Evolutionary conservation across 1,140 invertebrate species (phyloP).

Genomic region (Zaprionus capensis): DNA sequence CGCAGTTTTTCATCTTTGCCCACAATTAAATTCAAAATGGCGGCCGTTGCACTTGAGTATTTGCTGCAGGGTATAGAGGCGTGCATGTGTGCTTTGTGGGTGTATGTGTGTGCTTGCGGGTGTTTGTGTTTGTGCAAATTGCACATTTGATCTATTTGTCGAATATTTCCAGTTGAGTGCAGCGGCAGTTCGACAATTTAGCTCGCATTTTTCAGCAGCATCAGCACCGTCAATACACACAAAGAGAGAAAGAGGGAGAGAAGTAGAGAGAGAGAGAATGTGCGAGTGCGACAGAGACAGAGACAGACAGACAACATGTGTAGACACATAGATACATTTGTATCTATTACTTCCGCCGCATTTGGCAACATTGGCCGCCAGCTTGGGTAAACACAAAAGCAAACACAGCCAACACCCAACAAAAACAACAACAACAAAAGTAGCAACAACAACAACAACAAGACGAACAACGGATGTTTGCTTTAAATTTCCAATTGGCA

Average conservation of each 20-base stretch:
- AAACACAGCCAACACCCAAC: constrained; percentile 30
- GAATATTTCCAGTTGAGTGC: constrained; percentile 67
- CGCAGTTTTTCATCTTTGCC: constrained; percentile 1
- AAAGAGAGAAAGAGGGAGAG: neutral
- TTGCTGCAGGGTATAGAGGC: neutral
- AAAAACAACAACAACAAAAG: constrained; percentile 28
- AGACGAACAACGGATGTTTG: constrained; percentile 60
- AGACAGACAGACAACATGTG: constrained; percentile 18
- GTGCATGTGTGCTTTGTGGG: constrained; percentile 3
- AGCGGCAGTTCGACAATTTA: constrained; percentile 43
- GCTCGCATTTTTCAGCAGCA: constrained; percentile 24
- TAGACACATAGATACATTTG: constrained; percentile 39
- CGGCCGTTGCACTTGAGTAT: neutral
- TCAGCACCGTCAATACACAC: neutral
- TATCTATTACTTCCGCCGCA: constrained; percentile 71
- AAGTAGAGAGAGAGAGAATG: neutral
- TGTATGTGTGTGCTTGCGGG: constrained; percentile 3
- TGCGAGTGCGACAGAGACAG: neutral
- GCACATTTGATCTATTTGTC: constrained; percentile 65
- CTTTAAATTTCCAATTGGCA: constrained; percentile 73
- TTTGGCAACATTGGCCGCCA: constrained; percentile 59
- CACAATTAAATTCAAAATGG: constrained; percentile 16
- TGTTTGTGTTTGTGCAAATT: constrained; percentile 29
- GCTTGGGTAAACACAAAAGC: constrained; percentile 42
- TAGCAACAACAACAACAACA: constrained; percentile 22